phyloP scores from a whole-genome alignment of 2,113 vertebrate genomes.

The Tamias sibiricus region DNA sequence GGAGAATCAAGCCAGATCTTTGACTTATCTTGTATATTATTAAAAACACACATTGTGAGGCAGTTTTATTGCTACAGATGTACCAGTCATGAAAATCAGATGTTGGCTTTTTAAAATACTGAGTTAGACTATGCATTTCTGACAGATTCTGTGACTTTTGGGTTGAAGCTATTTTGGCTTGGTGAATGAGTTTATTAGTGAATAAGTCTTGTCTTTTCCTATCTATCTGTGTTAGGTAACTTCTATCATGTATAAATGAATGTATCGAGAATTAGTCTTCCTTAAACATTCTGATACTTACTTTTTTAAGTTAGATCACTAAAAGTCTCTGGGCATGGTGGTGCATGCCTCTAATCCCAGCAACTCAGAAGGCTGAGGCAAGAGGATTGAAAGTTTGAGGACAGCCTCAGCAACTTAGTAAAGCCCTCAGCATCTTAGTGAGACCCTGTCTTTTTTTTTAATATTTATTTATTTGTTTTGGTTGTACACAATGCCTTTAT shows the following conservation, averaged over 20 bases:
- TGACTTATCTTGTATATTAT: neutral
- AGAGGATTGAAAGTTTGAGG: too few relatives aligned
- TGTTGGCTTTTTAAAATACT: constrained; percentile 52
- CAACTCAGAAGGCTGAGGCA: too few relatives aligned
- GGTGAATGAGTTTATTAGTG: neutral
- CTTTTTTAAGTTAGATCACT: neutral
- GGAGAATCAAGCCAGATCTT: constrained; percentile 31
- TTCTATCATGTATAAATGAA: neutral
- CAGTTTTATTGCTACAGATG: constrained; percentile 23
- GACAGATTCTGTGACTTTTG: neutral
- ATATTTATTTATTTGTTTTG: too few relatives aligned
- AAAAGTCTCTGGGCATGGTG: neutral
- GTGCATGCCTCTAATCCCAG: too few relatives aligned
- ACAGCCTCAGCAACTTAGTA: too few relatives aligned
- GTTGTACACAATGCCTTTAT: too few relatives aligned
- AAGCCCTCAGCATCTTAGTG: too few relatives aligned
- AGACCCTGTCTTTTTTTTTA: too few relatives aligned
- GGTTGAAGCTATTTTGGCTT: constrained; percentile 33
- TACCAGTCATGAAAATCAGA: neutral
- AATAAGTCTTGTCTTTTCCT: neutral
- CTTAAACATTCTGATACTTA: constrained; percentile 26
- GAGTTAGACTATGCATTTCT: neutral
- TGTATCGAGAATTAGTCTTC: constrained; percentile 5
- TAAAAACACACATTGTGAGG: constrained; percentile 32
- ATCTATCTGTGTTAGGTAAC: neutral